These are phyloP conservation scores for Aporrectodea caliginosa DNA, from an alignment of 1,140 invertebrate genomes.

Conservation along the genomic window DNA sequence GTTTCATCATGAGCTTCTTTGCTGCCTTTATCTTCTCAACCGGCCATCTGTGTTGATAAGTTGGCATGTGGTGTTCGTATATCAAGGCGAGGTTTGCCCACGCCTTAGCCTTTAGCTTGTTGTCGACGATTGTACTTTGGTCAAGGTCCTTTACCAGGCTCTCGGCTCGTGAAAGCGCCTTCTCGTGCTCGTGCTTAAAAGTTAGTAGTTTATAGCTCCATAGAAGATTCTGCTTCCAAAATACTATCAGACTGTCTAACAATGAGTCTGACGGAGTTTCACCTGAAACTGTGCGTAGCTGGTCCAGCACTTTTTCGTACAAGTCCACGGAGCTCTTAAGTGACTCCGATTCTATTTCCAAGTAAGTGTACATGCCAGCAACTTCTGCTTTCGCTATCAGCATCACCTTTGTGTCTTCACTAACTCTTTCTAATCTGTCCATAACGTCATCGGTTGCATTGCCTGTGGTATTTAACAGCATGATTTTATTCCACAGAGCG, in stretches of 20 bases:
- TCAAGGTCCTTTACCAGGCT: neutral
- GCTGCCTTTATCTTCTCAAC: too few relatives aligned
- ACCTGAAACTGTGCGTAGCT: neutral
- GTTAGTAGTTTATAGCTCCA: neutral
- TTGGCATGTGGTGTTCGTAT: neutral
- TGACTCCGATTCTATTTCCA: neutral
- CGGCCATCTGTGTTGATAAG: too few relatives aligned
- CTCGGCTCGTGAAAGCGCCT: neutral
- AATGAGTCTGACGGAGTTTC: neutral
- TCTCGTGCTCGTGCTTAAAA: neutral
- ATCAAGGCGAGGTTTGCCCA: neutral
- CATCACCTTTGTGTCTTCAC: neutral
- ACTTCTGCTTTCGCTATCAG: neutral
- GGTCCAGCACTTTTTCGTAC: neutral
- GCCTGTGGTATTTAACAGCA: neutral
- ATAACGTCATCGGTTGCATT: neutral
- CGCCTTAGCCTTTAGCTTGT: neutral
- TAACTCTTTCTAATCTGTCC: neutral
- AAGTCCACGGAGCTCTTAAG: neutral
- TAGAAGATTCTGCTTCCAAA: neutral
- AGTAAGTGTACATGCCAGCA: neutral
- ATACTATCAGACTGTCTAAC: neutral
- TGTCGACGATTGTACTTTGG: neutral
- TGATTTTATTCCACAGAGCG: neutral
- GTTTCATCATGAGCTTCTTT: too few relatives aligned